Evolutionary conservation across 2,888 invertebrate species (phyloP).

Genomic region (Agrotis exclamationis): DNA sequence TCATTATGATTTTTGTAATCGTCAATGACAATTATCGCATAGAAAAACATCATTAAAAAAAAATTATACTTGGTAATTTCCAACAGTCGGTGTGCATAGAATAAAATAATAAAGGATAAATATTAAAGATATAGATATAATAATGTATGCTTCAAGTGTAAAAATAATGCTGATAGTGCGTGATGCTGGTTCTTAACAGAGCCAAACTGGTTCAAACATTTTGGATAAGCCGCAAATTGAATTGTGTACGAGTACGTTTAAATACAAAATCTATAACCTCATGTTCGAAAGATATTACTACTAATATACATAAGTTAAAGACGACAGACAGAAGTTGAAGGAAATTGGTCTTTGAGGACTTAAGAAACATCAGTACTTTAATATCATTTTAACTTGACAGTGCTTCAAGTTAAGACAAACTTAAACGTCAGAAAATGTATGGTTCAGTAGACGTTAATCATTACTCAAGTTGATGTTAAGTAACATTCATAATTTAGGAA

Average conservation of each 20-base stretch:
- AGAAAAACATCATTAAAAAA: no score
- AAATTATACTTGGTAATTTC: no score
- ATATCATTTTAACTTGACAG: background rate
- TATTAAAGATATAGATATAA: background rate
- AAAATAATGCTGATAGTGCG: background rate
- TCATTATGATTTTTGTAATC: no score
- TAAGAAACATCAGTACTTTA: background rate
- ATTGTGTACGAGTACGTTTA: background rate
- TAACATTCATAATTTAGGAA: background rate
- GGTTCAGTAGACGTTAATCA: background rate
- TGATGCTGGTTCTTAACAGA: background rate
- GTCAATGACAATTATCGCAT: no score
- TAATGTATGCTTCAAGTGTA: background rate
- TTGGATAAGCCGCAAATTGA: background rate
- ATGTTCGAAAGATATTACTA: background rate
- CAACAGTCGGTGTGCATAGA: no score
- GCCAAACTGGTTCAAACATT: background rate
- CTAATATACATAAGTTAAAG: no score
- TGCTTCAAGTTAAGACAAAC: background rate
- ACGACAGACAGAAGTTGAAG: background rate
- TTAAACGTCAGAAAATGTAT: background rate
- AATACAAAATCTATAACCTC: background rate
- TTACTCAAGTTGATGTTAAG: background rate
- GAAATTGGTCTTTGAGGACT: background rate
- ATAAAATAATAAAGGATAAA: no score